These are phyloP conservation scores for Troides oblongomaculatus DNA, from an alignment of 2,888 invertebrate species.

Conservation along the genomic window DNA sequence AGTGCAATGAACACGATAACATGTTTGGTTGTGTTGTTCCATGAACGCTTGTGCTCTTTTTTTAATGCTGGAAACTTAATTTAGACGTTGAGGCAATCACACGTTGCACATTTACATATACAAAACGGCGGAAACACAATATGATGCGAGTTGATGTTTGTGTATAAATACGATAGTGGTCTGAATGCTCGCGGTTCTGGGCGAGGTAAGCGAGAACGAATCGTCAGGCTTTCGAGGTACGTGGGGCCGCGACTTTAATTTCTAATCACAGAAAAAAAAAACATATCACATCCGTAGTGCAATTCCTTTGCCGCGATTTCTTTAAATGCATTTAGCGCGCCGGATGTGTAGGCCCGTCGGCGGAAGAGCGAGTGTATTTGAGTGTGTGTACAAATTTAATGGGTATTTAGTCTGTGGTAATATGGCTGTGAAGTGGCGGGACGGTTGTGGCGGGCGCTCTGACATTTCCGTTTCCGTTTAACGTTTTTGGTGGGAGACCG, in stretches of 20 bases:
- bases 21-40: constrained; percentile 18
- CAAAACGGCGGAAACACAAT: not conserved
- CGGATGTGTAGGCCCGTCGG: constrained; percentile 20
- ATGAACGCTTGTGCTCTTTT: constrained; percentile 5
- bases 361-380: constrained; percentile 31
- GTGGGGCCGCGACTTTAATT: constrained; percentile 40
- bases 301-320: constrained; percentile 37
- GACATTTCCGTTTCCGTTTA: constrained; percentile 18
- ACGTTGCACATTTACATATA: not conserved
- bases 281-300: constrained; percentile 22
- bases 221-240: constrained; percentile 13
- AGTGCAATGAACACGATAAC: constrained; percentile 6
- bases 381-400: constrained; percentile 34
- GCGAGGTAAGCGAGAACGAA: not conserved
- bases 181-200: not conserved
- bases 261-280: constrained; percentile 15
- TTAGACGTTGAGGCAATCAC: not conserved
- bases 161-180: not conserved
- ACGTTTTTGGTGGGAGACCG: constrained; percentile 31
- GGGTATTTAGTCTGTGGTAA: constrained; percentile 39
- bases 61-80: constrained; percentile 7
- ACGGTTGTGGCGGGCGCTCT: constrained; percentile 29
- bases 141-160: not conserved
- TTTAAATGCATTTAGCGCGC: constrained; percentile 51
- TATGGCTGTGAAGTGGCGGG: constrained; percentile 51